Percentiles rank a stretch among this genome's conserved stretches.
These are phyloP conservation scores for Drosophila fuyamai DNA, from an alignment of 1,140 invertebrate genomes.

Conservation along the genomic window DNA sequence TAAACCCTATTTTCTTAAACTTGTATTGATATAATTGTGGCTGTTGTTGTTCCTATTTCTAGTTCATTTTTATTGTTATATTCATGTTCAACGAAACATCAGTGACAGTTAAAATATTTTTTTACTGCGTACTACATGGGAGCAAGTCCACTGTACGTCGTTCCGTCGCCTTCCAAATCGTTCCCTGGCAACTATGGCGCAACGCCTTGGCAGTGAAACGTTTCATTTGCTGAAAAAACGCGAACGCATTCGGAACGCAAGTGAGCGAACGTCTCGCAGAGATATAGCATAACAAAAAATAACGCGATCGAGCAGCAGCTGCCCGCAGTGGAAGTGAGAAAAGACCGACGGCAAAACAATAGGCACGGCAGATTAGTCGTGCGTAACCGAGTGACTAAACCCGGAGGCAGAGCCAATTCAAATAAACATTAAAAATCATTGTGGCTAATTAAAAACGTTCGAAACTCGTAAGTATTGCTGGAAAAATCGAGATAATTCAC, in stretches of 20 bases:
- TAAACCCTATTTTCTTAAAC: no score
- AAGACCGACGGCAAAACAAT: constrained; percentile 68
- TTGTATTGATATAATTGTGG: no score
- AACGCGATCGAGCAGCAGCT: constrained; percentile 14
- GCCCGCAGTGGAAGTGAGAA: constrained; percentile 16
- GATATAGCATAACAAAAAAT: background rate
- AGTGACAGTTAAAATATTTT: no score
- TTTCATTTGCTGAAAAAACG: constrained; percentile 9
- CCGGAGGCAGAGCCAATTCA: constrained; percentile 3
- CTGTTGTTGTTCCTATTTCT: no score
- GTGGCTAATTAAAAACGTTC: background rate
- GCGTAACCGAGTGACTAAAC: constrained; percentile 55
- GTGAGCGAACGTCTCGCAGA: background rate
- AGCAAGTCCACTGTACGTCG: background rate
- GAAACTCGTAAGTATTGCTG: constrained; percentile 32
- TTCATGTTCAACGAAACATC: no score
- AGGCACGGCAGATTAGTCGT: constrained; percentile 25
- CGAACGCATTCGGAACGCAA: background rate
- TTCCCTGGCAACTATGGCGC: constrained; percentile 10
- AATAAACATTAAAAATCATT: constrained; percentile 15
- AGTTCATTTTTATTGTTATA: no score
- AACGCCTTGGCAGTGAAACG: constrained; percentile 15
- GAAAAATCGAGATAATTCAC: constrained; percentile 8
- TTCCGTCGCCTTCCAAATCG: constrained; percentile 10
- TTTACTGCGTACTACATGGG: no score